These are phyloP conservation scores for Stigmatopora nigra DNA, from an alignment of 2,113 vertebrate species.

Conservation along the genomic window DNA sequence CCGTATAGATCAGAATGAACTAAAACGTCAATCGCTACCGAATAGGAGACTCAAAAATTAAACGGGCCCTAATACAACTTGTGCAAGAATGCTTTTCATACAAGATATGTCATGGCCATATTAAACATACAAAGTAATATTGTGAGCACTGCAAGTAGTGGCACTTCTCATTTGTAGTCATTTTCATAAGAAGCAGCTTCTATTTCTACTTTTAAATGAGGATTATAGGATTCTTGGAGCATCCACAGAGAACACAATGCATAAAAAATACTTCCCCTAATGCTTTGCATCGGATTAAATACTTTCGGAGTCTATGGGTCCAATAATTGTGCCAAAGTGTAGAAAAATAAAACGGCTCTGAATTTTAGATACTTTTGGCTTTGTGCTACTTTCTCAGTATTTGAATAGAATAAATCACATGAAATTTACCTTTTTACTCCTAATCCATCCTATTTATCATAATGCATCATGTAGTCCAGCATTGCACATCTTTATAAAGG, in stretches of 20 bases:
- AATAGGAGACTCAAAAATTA: background rate
- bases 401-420: slow-evolving; percentile 10
- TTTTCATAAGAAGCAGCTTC: slow-evolving; percentile 28
- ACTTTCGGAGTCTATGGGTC: slow-evolving; percentile 20
- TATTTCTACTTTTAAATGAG: slow-evolving; percentile 46
- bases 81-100: background rate
- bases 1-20: too few relatives aligned
- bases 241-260: slow-evolving; percentile 35
- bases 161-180: slow-evolving; percentile 30
- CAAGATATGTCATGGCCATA: background rate
- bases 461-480: slow-evolving; percentile 30
- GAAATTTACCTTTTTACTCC: slow-evolving; percentile 48
- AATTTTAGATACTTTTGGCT: slow-evolving; percentile 40
- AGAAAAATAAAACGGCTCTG: slow-evolving; percentile 48
- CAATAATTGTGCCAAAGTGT: slow-evolving; percentile 43
- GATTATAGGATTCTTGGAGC: slow-evolving; percentile 52
- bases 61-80: background rate
- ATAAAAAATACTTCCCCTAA: slow-evolving; percentile 57
- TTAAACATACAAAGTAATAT: background rate
- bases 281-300: slow-evolving; percentile 62
- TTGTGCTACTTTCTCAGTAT: slow-evolving; percentile 23
- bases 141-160: background rate
- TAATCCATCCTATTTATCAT: slow-evolving; percentile 35
- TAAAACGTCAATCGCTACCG: too few relatives aligned
- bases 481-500: slow-evolving; percentile 17